Evolutionary conservation across 2,113 vertebrate species (phyloP).

Genomic region (Otus sunia): DNA sequence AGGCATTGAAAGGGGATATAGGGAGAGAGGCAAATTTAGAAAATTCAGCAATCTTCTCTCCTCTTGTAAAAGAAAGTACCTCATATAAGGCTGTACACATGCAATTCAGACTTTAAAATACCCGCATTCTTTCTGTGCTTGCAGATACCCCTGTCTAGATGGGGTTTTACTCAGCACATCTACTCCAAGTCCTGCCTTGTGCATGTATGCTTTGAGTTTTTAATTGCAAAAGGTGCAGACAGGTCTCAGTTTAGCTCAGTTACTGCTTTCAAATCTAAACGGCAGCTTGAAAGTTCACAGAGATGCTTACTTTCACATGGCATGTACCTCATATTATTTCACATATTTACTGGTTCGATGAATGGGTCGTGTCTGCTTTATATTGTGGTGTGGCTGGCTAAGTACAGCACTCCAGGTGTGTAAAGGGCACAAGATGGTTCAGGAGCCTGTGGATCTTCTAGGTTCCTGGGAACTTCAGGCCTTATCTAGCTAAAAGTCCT

Average conservation of each 20-base stretch:
- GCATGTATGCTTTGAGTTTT: background rate
- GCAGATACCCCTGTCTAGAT: background rate
- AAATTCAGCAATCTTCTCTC: background rate
- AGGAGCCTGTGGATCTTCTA: background rate
- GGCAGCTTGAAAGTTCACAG: background rate
- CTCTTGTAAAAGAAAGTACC: background rate
- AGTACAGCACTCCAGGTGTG: background rate
- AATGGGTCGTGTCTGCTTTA: background rate
- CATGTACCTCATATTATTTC: background rate
- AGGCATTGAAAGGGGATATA: background rate
- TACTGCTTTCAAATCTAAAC: background rate
- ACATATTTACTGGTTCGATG: background rate
- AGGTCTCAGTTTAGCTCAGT: background rate
- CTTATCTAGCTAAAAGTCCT: background rate
- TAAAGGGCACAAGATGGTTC: background rate
- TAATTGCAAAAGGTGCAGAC: background rate
- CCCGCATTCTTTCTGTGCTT: accelerated
- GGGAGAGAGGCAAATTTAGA: background rate
- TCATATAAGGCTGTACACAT: background rate
- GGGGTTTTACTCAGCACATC: background rate
- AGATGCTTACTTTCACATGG: background rate
- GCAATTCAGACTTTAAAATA: background rate
- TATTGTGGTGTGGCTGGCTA: background rate
- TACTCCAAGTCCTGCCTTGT: background rate
- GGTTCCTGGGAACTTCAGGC: background rate